A percentile compares a stretch with the other conserved stretches of the same genome.
phyloP scores from a whole-genome alignment of 2,113 vertebrate genomes.

The Barbus barbus region DNA sequence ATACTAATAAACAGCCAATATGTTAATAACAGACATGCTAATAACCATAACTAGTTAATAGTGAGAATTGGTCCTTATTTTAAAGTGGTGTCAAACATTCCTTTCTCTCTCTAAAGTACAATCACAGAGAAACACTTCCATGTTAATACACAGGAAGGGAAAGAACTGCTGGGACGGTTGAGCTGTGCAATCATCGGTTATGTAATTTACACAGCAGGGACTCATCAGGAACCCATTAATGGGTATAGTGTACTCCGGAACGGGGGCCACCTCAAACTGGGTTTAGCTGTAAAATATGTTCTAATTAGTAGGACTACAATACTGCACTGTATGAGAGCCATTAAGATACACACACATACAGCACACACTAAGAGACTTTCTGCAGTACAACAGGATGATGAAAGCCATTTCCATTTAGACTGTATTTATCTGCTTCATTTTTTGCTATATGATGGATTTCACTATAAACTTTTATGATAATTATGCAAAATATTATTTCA shows the following conservation, averaged over 20 bases:
- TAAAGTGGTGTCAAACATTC: not conserved
- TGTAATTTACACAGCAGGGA: constrained; percentile 48
- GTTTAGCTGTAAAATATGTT: constrained; percentile 62
- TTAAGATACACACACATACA: not conserved
- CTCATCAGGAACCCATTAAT: constrained; percentile 35
- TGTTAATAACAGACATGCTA: too few species aligned
- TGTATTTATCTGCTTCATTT: too few species aligned
- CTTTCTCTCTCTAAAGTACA: not conserved
- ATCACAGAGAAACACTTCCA: not conserved
- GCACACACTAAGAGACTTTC: not conserved
- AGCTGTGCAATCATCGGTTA: constrained; percentile 46
- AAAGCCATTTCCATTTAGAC: not conserved
- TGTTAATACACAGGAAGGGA: not conserved
- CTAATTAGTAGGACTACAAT: constrained; percentile 64
- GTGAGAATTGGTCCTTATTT: too few species aligned
- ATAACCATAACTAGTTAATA: too few species aligned
- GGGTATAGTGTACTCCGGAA: not conserved
- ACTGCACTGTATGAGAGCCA: constrained; percentile 46
- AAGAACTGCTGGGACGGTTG: not conserved
- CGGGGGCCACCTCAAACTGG: constrained; percentile 49
- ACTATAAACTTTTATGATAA: not conserved
- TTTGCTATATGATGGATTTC: not conserved
- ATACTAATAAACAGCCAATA: too few species aligned
- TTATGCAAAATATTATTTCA: not conserved
- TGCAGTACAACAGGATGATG: not conserved